These are phyloP conservation scores for Hypotaenidia philippensis DNA, from an alignment of 2,797 vertebrate genomes.

Conservation along the genomic window DNA sequence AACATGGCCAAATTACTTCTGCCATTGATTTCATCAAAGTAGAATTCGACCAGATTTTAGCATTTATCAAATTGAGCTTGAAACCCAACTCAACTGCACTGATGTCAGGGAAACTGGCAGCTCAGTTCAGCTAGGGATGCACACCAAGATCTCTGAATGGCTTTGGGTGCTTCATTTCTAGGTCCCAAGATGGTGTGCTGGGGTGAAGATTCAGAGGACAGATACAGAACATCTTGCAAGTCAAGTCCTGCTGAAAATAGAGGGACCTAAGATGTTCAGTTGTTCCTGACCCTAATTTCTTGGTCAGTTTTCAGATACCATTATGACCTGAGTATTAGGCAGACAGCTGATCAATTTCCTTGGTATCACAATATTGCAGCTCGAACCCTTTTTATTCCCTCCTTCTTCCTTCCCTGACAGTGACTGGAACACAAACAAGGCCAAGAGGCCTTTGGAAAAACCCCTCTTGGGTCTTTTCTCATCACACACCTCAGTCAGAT, in stretches of 20 bases:
- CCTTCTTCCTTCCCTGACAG: not conserved
- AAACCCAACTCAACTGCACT: not conserved
- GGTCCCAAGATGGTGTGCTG: not conserved
- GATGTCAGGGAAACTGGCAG: not conserved
- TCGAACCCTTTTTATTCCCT: not conserved
- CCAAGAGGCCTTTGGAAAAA: not conserved
- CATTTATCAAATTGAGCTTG: not conserved
- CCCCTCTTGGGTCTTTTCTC: too few relatives aligned
- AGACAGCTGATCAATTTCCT: not conserved
- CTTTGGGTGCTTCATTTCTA: not conserved
- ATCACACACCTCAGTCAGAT: not conserved
- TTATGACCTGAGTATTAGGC: not conserved
- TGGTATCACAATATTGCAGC: not conserved
- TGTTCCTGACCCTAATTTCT: not conserved
- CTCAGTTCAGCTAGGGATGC: not conserved
- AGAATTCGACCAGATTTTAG: not conserved
- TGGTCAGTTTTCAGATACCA: not conserved
- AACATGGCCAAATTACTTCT: not conserved
- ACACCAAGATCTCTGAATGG: not conserved
- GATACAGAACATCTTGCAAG: fast-evolving
- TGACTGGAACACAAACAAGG: fast-evolving
- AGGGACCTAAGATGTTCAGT: not conserved
- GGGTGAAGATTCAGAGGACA: fast-evolving
- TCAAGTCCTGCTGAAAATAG: not conserved
- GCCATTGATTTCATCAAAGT: not conserved